Conservation (phyloP, 23 tunicate species). For the Trididemnum nubilum region DNA sequence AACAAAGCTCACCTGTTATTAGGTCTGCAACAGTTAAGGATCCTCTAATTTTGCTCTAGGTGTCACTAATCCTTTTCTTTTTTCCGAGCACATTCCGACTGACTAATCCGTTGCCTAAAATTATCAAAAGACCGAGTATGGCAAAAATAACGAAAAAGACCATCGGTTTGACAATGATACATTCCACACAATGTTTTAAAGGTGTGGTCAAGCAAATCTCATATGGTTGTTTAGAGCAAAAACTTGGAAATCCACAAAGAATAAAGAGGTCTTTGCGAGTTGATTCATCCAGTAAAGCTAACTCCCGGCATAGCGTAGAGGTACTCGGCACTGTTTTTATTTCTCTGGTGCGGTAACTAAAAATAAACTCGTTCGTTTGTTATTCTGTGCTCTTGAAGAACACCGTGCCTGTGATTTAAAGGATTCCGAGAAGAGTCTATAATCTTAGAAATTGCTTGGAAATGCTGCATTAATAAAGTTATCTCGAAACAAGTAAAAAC, state of each 20-base stretch:
- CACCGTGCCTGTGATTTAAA: too few species aligned
- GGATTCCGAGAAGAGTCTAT: too few species aligned
- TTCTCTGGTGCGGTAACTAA: too few species aligned
- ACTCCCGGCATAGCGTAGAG: background rate
- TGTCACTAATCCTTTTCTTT: constrained; percentile 1
- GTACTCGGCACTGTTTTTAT: too few species aligned
- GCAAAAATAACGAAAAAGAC: background rate
- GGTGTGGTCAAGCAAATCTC: background rate
- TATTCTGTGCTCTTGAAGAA: too few species aligned
- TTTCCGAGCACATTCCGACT: constrained; percentile 28
- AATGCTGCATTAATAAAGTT: too few species aligned
- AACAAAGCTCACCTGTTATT: constrained; percentile 42
- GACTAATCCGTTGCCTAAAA: constrained; percentile 39
- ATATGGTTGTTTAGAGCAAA: background rate
- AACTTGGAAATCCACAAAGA: constrained; percentile 28
- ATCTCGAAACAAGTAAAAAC: too few species aligned
- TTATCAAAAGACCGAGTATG: constrained; percentile 12
- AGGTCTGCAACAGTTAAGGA: constrained; percentile 39
- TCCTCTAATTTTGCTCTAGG: constrained; percentile 28
- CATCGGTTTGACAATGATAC: background rate
- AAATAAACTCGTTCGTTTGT: too few species aligned
- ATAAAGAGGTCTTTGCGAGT: background rate
- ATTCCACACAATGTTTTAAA: background rate
- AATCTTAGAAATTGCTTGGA: too few species aligned
- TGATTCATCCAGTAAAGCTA: background rate